Base-by-base conservation (phyloP, 2,888 invertebrate species). In the Stomorhina lunata region DNA sequence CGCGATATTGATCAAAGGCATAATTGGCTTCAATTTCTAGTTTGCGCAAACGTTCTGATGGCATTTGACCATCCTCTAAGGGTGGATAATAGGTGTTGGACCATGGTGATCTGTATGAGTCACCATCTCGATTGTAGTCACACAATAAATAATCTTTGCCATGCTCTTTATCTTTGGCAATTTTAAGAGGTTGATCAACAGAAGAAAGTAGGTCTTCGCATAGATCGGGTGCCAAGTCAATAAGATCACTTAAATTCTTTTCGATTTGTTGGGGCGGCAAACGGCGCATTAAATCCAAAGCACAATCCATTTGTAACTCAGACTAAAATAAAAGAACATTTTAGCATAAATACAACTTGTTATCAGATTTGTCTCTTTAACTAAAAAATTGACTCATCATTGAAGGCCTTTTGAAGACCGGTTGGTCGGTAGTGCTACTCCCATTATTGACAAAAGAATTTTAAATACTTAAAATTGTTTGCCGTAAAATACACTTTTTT, bases 191-290 rank as follows among this genome's bases (percentile, higher is more conserved):
- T 92, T 99, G 99, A 92, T 99, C 99, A 15, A 99, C 98, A 0
- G 98, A 98, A 7, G 98, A 98, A 55, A 99, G 92, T 80, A 99
- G 93, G 92, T 99, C 99, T 92, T 99, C 99, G 91, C 98, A 99
- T 84, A 99, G 93, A 91, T 95, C 95, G 77, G 98, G 99, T 87
- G 98, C 98, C 91, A 99, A 93, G 92, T 99, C 99, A 89, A 99
- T 99, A 89, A 99, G 93, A 93, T 99, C 99, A 90, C 97, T 97
- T 85, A 99, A 93, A 92, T 99, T 99, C 92, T 98, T 98, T 91
- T 99, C 99, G 87, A 99, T 99, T 92, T 99, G 98, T 92, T 99
- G 99, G 86, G 99, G 99, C 86, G 99, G 99, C 91, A 99, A 92
- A 88, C 99, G 95, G 90, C 99, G 94, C 99, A 99, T 99, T 90